A percentile compares a stretch with the other conserved stretches of the same genome.
Evolutionary conservation across 2,113 vertebrate species (phyloP).

Genomic region (Bubo scandiacus): DNA sequence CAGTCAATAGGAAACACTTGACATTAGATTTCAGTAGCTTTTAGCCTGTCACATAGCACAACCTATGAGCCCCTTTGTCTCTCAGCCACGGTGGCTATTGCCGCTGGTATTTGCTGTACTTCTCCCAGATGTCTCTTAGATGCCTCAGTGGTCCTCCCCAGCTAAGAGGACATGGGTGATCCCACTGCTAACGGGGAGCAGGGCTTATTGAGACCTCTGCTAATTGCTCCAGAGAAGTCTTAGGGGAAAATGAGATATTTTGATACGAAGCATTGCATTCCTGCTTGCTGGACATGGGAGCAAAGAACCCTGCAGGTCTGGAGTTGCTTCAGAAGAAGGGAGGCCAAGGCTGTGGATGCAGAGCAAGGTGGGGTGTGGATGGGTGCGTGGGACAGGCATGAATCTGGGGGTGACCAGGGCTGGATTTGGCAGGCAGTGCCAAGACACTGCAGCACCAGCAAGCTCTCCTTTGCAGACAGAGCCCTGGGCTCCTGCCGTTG

Average conservation of each 20-base stretch:
- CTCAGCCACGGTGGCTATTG: neutral
- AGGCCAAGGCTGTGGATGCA: neutral
- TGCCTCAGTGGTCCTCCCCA: neutral
- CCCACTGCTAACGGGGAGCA: accelerated
- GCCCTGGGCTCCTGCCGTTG: neutral
- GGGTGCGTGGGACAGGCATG: neutral
- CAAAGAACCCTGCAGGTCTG: neutral
- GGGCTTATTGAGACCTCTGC: neutral
- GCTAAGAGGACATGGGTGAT: neutral
- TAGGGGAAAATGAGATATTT: neutral
- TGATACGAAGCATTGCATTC: neutral
- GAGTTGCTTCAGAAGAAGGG: neutral
- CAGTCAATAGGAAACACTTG: neutral
- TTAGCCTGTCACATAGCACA: neutral
- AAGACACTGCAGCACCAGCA: neutral
- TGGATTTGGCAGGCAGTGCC: neutral
- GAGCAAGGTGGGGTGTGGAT: accelerated
- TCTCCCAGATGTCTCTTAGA: neutral
- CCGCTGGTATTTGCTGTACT: neutral
- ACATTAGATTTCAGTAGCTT: neutral
- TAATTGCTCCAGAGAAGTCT: neutral
- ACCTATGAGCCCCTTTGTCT: neutral
- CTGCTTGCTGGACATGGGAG: neutral
- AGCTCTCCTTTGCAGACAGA: neutral
- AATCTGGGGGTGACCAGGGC: neutral